Evolutionary conservation across 2,113 vertebrate species (phyloP), one percentile per base, ranked within the genome.

Genomic region (Fregetta grallaria): DNA sequence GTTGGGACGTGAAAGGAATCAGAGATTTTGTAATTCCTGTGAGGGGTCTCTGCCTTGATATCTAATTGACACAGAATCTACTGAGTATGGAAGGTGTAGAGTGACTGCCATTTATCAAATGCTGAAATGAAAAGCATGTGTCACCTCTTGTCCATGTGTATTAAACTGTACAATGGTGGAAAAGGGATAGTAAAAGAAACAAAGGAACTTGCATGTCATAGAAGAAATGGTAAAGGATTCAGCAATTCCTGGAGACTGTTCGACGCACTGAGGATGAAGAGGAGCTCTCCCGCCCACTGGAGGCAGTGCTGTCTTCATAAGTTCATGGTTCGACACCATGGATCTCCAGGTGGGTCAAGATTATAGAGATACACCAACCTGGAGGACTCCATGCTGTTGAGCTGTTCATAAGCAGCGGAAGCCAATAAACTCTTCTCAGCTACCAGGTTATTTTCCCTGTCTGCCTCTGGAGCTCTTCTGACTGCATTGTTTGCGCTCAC

Each of bases 321-420:
- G 97, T 98, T 98, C 98, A 98, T 95, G 96, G 97, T 98, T 98
- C 98, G 94, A 97, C 98, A 98, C 98, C 98, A 98, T 98, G 98
- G 98, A 98, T 98, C 98, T 98, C 98, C 98, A 98, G 98, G 98
- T 98, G 98, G 98, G 98, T 98, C 98, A 98, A 97, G 96, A 65
- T 93, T 98, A 97, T 97, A 97, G 96, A 98, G 95, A 98, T 95
- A 98, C 98, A 98, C 98, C 98, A 98, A 98, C 98, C 98, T 98
- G 98, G 98, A 98, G 97, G 97, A 98, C 97, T 98, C 98, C 98
- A 98, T 98, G 98, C 98, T 98, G 98, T 98, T 82, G 98, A 98
- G 98, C 97, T 98, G 94, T 98, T 98, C 98, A 97, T 58, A 77
- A 97, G 96, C 98, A 97, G 96, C 98, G 96, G 91, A 96, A 86